Base-by-base conservation (phyloP, 2,888 invertebrate genomes). In the Macroteleia sp. region DNA sequence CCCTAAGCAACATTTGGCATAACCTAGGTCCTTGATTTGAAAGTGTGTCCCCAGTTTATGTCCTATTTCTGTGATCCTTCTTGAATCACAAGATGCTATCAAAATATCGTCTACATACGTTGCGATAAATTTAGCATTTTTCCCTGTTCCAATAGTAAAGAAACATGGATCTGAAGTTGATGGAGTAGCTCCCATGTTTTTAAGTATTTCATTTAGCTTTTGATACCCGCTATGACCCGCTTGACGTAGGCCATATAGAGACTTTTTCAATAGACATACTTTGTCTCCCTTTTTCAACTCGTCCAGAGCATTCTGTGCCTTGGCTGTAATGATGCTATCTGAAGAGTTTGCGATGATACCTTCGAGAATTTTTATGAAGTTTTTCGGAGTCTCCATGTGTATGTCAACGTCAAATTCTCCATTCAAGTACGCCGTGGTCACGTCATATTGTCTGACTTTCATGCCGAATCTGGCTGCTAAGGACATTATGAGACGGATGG, bases 131-230 rank as follows among this genome's bases (percentile, higher is more conserved):
- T 14, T 50, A 6, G 22, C 1, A 4, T 50, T 32, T 30, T 50
- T n/a, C 50, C 50, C 16, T 30, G 16, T 6, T 12, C 32, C 50
- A 3, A 34, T 50, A 1, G 9, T 3, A 14, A 17, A 50, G 1
- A 50, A 8, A 14, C 50, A 50, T 3, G 50, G 50, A 9, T 50
- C 50, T 1, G 17, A 30, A 3, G 30, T 16, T 4, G 50, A 12
- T 9, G 50, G 32, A 30, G 50, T 50, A 3, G 34, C 30, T 1
- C 32, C 32, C 5, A 50, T 9, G 6, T 22, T 52, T 36, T 14
- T 41, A 0, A 64, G 14, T 17, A 22, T 30, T 20, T 41, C 28
- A 14, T 44, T 32, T 3, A 64, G 32, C n/a, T 44, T 64, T 10
- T 5, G 1, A 8, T 41, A 17, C 41, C 41, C 16, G 16, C 41